A percentile compares a stretch with the other conserved stretches of the same genome.
These are phyloP conservation scores for Chrysolina oricalcia DNA, from an alignment of 2,888 invertebrate species.

Conservation along the genomic window DNA sequence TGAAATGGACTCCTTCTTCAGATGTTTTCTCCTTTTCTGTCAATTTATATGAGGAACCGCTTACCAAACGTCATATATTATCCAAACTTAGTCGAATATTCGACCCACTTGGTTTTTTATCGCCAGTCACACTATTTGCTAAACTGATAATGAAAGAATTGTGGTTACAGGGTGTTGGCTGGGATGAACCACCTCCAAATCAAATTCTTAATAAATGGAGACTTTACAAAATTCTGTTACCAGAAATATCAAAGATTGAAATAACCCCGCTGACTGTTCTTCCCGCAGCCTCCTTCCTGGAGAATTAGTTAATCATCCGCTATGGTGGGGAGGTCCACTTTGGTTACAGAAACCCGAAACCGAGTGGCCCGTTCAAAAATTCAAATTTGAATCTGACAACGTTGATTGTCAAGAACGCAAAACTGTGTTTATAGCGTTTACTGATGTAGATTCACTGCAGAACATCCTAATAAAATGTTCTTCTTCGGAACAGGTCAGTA, in stretches of 20 bases:
- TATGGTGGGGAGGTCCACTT: too few species aligned
- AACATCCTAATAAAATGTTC: background rate
- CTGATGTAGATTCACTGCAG: background rate
- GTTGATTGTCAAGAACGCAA: background rate
- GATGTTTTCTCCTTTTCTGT: conserved; percentile 21
- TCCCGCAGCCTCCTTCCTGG: too few species aligned
- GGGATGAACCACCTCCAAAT: conserved; percentile 22
- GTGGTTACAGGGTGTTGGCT: conserved; percentile 15
- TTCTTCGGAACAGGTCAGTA: background rate
- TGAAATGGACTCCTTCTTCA: too few species aligned
- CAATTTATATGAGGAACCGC: background rate
- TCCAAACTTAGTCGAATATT: conserved; percentile 11
- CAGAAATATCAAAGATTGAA: conserved; percentile 15
- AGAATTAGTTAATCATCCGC: too few species aligned
- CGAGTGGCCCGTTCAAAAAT: background rate
- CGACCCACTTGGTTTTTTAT: conserved; percentile 16
- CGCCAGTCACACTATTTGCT: background rate
- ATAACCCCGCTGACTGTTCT: too few species aligned
- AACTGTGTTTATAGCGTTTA: background rate
- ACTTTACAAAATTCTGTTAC: conserved; percentile 16
- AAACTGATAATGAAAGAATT: conserved; percentile 14
- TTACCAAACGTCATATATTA: conserved; percentile 12
- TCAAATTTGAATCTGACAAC: background rate
- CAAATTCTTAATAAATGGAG: conserved; percentile 18
- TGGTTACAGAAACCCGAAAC: too few species aligned